Base-by-base conservation (phyloP, 1,140 invertebrate species). In the Elymnias hypermnestra region DNA sequence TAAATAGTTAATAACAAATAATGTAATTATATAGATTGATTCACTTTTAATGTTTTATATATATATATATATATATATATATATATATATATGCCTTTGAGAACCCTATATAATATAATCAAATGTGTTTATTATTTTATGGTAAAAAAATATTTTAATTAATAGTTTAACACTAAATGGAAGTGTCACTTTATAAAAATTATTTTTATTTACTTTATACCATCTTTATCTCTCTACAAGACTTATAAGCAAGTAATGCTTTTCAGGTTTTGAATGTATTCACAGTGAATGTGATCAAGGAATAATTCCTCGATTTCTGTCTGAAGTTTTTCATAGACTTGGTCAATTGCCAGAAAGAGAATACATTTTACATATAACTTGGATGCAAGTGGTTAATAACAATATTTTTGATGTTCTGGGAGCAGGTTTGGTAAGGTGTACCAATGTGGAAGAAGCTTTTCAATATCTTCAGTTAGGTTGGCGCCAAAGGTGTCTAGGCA, bases 201-300 rank as follows among this genome's bases (percentile, higher is more conserved):
- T n/a, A n/a, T n/a, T n/a, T n/a, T n/a, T n/a, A n/a, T n/a, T n/a
- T n/a, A n/a, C n/a, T n/a, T n/a, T n/a, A n/a, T n/a, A n/a, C n/a
- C n/a, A n/a, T n/a, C n/a, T n/a, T n/a, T n/a, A n/a, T n/a, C n/a
- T n/a, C n/a, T n/a, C n/a, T n/a, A n/a, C n/a, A n/a, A n/a, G n/a
- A n/a, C n/a, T n/a, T n/a, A n/a, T n/a, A n/a, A n/a, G 9, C 13
- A 14, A 17, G 5, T 6, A 35, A 3, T 38, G 41, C 50, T 33
- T 81, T 83, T 43, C 47, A 87, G 90, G 90, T 21, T 88, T 91
- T 59, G 89, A 92, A 61, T 91, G 88, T 60, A 89, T 90, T 14
- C 88, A 89, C 50, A 89, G 88, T 66, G 92, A 94, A 66, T 88
- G 90, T 56, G 92, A 94, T 55, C 90, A 92, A 82, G 94, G 93